Evolutionary conservation across 1,140 invertebrate genomes (phyloP), one percentile per base, ranked within the genome.

Genomic region (Polypedilum vanderplanki): DNA sequence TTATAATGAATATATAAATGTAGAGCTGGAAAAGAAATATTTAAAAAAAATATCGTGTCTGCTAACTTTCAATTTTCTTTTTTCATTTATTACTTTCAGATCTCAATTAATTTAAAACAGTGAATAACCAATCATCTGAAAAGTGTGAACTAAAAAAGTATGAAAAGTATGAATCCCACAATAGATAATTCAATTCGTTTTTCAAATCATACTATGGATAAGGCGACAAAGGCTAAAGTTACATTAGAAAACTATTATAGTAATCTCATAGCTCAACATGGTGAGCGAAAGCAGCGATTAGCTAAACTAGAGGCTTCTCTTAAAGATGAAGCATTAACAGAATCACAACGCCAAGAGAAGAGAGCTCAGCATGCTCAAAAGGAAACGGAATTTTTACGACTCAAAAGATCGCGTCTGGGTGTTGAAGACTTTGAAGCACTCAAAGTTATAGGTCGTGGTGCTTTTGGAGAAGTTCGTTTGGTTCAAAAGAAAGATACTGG

Each of bases 401-500:
- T 99, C 75, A 99, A 99, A 83, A 85, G 98, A 77, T 97, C 97
- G 7, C 89, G 97, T 75, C 88, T 99, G 1, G 96, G 96, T 57
- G 97, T 99, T 18, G 95, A 98, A 82, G 98, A 99, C 85, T 99
- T 99, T 83, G 96, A 98, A 83, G 95, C 97, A 12, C 86, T 99
- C 20, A 99, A 99, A 87, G 86, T 99, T 22, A 94, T 94, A 78
- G 98, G 98, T 15, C 87, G 96, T 80, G 98, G 98, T 75, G 98
- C 98, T 33, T 99, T 99, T 83, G 98, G 98, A 73, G 98, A 99
- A 86, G 97, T 99, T 74, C 90, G 98, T 78, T 86, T 99, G 15
- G 98, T 99, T 73, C 98, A 99, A 85, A 99, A 99, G 84, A 98
- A 98, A 84, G 98, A 99, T 83, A 99, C 97, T 8, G 98, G 98